Conservation (phyloP, 2,888 invertebrate genomes). For the Netelia virgata region DNA sequence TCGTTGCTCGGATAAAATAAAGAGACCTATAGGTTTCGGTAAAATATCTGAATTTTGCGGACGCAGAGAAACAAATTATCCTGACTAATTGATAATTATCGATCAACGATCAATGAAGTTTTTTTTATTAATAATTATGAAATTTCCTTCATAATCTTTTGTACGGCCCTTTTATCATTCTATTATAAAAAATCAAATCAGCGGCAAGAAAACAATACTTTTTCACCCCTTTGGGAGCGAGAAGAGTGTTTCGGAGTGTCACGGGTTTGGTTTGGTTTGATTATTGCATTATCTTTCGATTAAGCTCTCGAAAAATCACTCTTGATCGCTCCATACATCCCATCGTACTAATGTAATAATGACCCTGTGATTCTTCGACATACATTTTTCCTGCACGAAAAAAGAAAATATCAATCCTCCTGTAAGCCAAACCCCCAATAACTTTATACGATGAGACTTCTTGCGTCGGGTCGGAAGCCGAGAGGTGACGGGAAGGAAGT, state of each 20-base stretch:
- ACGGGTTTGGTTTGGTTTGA: neutral
- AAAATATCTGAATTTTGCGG: too few species aligned
- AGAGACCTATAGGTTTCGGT: too few species aligned
- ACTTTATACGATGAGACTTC: conserved; percentile 38
- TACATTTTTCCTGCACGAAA: conserved; percentile 14
- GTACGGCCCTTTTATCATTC: neutral
- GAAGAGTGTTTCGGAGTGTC: neutral
- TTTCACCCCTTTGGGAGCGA: neutral
- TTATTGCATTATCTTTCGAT: neutral
- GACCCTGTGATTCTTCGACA: conserved; percentile 28
- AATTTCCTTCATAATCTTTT: neutral
- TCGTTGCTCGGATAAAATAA: too few species aligned
- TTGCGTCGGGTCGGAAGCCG: conserved; percentile 59
- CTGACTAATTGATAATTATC: too few species aligned
- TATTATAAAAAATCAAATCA: neutral
- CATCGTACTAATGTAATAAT: conserved; percentile 25
- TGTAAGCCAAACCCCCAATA: conserved; percentile 41
- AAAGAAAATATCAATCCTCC: conserved; percentile 6
- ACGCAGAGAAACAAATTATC: too few species aligned
- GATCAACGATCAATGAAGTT: too few species aligned
- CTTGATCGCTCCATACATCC: neutral
- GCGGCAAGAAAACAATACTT: neutral
- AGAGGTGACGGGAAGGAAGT: conserved; percentile 12
- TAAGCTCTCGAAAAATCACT: neutral
- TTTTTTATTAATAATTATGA: too few species aligned